Conservation (phyloP, 2,797 vertebrate genomes). For the Rhodeus uyekii region DNA sequence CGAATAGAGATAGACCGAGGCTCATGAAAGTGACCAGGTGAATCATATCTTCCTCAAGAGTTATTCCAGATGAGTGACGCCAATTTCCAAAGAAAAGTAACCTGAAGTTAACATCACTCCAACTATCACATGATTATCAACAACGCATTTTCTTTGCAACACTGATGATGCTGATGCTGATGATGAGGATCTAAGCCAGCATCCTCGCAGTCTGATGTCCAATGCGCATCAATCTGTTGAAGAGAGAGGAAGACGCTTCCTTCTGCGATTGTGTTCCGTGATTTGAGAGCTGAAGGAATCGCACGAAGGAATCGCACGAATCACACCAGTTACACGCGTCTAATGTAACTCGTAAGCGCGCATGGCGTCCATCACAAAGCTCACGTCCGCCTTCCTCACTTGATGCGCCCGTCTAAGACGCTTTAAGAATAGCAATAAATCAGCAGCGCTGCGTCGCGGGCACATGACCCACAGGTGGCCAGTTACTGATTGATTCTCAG, state of each 20-base stretch:
- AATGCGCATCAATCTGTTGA: conserved; percentile 5
- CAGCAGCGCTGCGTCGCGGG: conserved; percentile 41
- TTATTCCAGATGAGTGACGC: conserved; percentile 36
- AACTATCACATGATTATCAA: not conserved
- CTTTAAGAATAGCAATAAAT: conserved; percentile 55
- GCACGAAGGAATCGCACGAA: not conserved
- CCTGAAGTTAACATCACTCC: not conserved
- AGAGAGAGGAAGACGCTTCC: not conserved
- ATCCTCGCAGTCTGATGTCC: not conserved
- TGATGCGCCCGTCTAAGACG: conserved; percentile 39
- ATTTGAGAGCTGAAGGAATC: not conserved
- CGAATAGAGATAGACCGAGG: conserved; percentile 39
- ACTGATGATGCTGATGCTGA: no score
- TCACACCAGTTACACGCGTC: conserved; percentile 3
- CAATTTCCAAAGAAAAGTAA: conserved; percentile 2
- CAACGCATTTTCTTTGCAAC: not conserved
- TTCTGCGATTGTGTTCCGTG: not conserved
- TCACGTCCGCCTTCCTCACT: conserved; percentile 35
- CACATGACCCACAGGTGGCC: conserved; percentile 61
- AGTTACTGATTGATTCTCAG: conserved; percentile 21
- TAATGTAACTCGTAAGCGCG: conserved; percentile 10
- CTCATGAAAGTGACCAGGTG: conserved; percentile 36
- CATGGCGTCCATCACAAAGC: conserved; percentile 22
- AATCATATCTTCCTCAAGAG: conserved; percentile 52
- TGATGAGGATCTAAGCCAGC: no score